Percentiles rank a stretch among this genome's conserved stretches.
These are phyloP conservation scores for Takifugu ocellatus DNA, from an alignment of 2,797 vertebrate species.

Conservation along the genomic window DNA sequence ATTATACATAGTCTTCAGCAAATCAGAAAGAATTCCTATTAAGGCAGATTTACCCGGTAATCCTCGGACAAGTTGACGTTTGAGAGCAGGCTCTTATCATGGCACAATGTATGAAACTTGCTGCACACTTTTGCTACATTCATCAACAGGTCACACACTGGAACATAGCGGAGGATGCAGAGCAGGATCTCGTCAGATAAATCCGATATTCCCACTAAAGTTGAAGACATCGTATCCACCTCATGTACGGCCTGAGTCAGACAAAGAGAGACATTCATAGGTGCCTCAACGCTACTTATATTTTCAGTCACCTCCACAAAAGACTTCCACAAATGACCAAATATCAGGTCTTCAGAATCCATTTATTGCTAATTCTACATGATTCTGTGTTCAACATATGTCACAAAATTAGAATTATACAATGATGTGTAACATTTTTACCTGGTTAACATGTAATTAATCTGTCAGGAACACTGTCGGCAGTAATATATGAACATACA, in stretches of 20 bases:
- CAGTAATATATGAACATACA: too few species aligned
- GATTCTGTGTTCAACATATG: too few species aligned
- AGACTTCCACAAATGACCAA: too few species aligned
- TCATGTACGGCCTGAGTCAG: conserved; percentile 60
- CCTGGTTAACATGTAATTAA: too few species aligned
- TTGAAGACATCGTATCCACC: conserved; percentile 59
- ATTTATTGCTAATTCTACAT: too few species aligned
- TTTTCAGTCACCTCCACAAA: too few species aligned
- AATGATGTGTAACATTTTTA: too few species aligned
- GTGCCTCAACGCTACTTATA: too few species aligned
- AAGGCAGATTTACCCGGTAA: conserved; percentile 75
- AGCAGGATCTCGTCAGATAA: conserved; percentile 94
- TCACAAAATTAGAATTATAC: too few species aligned
- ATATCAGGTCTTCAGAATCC: too few species aligned
- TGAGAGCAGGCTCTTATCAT: conserved; percentile 90
- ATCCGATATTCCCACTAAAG: conserved; percentile 80
- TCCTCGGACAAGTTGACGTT: conserved; percentile 84
- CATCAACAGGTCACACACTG: conserved; percentile 85
- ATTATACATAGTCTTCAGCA: not conserved
- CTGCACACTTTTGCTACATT: conserved; percentile 85
- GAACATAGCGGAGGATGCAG: conserved; percentile 86
- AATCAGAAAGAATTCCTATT: not conserved
- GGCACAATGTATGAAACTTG: conserved; percentile 83
- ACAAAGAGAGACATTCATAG: not conserved
- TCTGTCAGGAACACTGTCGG: too few species aligned